Base-by-base conservation (phyloP, 1,140 invertebrate genomes). In the Scaptomyza montana region DNA sequence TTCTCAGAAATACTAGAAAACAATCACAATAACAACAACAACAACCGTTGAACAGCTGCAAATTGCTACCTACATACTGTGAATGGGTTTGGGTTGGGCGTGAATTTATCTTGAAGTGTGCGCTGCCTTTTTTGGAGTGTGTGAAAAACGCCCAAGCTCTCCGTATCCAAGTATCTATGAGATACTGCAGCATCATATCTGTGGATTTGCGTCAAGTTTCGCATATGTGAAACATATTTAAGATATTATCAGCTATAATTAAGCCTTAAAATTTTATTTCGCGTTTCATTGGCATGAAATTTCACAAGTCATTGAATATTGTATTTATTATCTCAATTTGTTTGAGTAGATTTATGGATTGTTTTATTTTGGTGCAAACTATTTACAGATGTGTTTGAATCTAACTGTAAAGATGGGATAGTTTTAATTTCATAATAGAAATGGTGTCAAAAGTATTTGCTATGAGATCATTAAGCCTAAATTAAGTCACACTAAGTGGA, bases 31-130 rank as follows among this genome's bases (percentile, higher is more conserved):
- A 33, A 33, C 30, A 33, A 33, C 4, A 33, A 33, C 4, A 33
- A 33, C 30, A 33, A 7, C 30, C 16, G 16, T 16, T 16, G 16
- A 16, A 16, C 33, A 46, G 49, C 25, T 47, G 46, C 13, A n/a
- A 33, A 10, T 25, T 54, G 41, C 21, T 55, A 28, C 8, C 54
- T 49, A 41, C 28, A 54, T 33, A 55, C 30, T 71, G 49, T 72
- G 56, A 61, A 72, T 76, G 61, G 53, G 39, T n/a, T 43, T 76
- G 61, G 57, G 39, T 43, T 43, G 39, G 39, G 60, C 84, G 77
- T 80, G 77, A 85, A 84, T 85, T 76, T 85, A 84, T 84, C 80
- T 79, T 84, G 6, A 62, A 85, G 80, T 85, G 67, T 80, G 80
- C 54, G 49, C 16, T 59, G 49, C 50, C 69, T 65, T 66, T 50